These are phyloP conservation scores for Trachelus troglodyta DNA, from an alignment of 2,888 invertebrate species.

Conservation along the genomic window DNA sequence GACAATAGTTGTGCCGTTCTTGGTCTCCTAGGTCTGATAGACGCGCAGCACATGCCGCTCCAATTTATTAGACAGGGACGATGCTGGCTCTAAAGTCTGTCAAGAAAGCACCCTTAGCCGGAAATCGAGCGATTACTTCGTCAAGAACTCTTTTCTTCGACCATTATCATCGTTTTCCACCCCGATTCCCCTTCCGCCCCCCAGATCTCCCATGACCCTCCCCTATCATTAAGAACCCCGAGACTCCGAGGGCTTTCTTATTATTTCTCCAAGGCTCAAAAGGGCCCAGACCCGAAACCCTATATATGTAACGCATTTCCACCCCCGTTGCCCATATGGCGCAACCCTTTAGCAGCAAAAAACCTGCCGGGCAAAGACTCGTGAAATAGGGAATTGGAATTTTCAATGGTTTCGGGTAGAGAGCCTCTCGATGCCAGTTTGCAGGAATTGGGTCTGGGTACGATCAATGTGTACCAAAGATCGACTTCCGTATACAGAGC, in stretches of 20 bases:
- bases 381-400: slow-evolving; percentile 8
- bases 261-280: slow-evolving; percentile 17
- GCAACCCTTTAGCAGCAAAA: slow-evolving; percentile 34
- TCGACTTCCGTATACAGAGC: not conserved
- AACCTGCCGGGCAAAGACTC: slow-evolving; percentile 23
- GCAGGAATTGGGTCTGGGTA: not conserved
- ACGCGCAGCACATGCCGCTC: slow-evolving; percentile 1
- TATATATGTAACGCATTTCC: slow-evolving; percentile 1
- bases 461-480: not conserved
- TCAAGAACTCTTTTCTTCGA: slow-evolving; percentile 11
- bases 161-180: slow-evolving; percentile 16
- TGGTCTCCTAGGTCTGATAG: not conserved
- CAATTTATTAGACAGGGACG: slow-evolving; percentile 1
- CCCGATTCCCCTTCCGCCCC: slow-evolving; percentile 2
- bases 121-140: slow-evolving; percentile 14
- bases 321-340: slow-evolving; percentile 37
- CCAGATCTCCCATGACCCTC: slow-evolving; percentile 9
- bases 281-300: slow-evolving; percentile 5
- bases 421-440: not conserved
- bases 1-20: not conserved
- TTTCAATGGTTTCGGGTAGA: not conserved
- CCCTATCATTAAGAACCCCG: slow-evolving; percentile 3
- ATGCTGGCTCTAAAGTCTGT: not conserved
- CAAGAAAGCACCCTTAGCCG: slow-evolving; percentile 6
- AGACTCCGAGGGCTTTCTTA: slow-evolving; percentile 18